These are phyloP conservation scores for Lophotis ruficrista DNA, from an alignment of 2,113 vertebrate genomes.

Conservation along the genomic window DNA sequence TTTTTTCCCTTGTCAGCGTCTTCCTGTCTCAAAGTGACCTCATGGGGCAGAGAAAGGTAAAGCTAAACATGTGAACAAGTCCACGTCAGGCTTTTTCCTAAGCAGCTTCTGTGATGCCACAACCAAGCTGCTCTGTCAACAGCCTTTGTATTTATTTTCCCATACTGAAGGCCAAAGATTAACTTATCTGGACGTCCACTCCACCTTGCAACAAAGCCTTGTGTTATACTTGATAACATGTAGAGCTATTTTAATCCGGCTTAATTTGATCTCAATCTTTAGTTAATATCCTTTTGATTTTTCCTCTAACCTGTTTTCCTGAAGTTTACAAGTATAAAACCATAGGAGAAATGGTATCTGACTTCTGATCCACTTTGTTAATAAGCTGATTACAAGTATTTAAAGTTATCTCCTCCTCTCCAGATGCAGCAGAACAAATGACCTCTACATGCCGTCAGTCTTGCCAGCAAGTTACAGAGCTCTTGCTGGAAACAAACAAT, in stretches of 20 bases:
- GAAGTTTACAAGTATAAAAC: conserved; percentile 46
- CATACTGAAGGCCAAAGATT: conserved; percentile 33
- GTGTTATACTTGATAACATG: neutral
- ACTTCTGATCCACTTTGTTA: conserved; percentile 53
- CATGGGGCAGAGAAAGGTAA: neutral
- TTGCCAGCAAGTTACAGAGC: conserved; percentile 25
- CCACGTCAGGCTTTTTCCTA: neutral
- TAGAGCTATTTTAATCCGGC: conserved; percentile 33
- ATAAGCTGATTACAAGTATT: conserved; percentile 64
- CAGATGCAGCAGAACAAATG: conserved; percentile 42
- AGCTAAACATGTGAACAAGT: neutral
- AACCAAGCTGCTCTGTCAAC: conserved; percentile 25
- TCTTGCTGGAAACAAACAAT: conserved; percentile 12
- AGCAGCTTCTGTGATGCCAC: neutral
- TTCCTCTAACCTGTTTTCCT: neutral
- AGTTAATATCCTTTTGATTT: conserved; percentile 58
- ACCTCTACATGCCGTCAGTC: neutral
- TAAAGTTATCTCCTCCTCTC: conserved; percentile 53
- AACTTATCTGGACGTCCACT: neutral
- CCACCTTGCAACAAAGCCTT: conserved; percentile 22
- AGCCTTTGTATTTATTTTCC: conserved; percentile 25
- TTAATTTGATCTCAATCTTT: conserved; percentile 65
- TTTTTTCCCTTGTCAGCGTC: neutral
- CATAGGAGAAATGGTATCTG: conserved; percentile 53
- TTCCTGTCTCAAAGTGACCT: conserved; percentile 2